phyloP scores from a whole-genome alignment of 1,140 invertebrate genomes.

The Drosophila sucinea region DNA sequence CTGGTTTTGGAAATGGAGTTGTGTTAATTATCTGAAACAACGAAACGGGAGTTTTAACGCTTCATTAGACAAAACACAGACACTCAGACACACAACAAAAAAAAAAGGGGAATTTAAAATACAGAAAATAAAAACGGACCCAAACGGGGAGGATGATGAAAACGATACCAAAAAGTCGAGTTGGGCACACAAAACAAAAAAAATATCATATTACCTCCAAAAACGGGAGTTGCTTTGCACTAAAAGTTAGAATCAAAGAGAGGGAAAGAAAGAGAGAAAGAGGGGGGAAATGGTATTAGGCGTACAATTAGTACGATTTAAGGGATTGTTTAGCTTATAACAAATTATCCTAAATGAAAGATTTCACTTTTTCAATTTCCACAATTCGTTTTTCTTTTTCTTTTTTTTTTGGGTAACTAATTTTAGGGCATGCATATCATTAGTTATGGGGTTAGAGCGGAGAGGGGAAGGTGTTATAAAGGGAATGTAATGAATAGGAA shows the following conservation, averaged over 20 bases:
- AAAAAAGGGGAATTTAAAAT: not conserved
- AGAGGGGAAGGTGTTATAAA: too few relatives aligned
- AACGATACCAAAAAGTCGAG: constrained; percentile 43
- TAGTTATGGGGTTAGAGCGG: not conserved
- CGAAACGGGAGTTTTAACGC: constrained; percentile 65
- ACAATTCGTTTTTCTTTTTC: constrained; percentile 1
- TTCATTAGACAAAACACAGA: constrained; percentile 65
- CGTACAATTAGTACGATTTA: constrained; percentile 58
- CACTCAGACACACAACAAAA: constrained; percentile 6
- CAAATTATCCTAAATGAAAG: constrained; percentile 15
- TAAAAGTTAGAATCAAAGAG: constrained; percentile 16
- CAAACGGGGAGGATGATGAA: constrained; percentile 38
- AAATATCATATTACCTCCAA: constrained; percentile 62
- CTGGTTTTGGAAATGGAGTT: constrained; percentile 55
- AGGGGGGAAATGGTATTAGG: constrained; percentile 27
- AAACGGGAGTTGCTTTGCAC: constrained; percentile 23
- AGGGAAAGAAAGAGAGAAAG: constrained; percentile 8
- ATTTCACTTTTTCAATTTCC: constrained; percentile 11
- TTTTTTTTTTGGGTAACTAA: not conserved
- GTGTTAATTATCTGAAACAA: constrained; percentile 73
- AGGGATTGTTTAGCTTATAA: constrained; percentile 9
- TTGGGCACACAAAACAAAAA: constrained; percentile 18
- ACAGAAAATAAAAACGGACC: not conserved
- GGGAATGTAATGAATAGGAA: too few relatives aligned
- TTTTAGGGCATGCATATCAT: constrained; percentile 2